Base-by-base conservation (phyloP, 1,140 invertebrate species). In the Argopecten irradians region DNA sequence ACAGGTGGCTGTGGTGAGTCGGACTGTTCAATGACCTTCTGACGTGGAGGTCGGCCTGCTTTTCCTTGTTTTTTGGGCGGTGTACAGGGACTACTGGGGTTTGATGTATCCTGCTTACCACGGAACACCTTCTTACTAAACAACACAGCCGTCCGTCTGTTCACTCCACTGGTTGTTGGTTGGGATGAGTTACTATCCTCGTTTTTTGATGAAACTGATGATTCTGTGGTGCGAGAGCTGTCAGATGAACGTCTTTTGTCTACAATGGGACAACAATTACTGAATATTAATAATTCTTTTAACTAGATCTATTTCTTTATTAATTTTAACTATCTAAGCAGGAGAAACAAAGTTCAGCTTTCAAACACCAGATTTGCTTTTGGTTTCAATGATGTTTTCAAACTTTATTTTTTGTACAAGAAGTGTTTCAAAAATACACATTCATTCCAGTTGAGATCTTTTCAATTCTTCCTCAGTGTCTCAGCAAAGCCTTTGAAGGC, bases 71-170 rank as follows among this genome's bases (percentile, higher is more conserved):
- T 82, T 34, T 86, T 55, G 82, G 92, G 55, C 33, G 89, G 89
- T 82, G 90, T 92, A 71, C 83, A 88, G 8, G 90, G 82, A 84
- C 82, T 82, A 86, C 88, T 89, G 19, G 89, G 86, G 28, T 86
- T 83, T 71, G 86, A 43, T 5, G 83, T 86, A 84, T 90, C 88
- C 32, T 90, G 88, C 35, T 88, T 87, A 55, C 90, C 89, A 86
- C 84, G 34, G 84, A 88, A 87, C n/a, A 97, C 97, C 95, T 98
- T 98, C 71, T 97, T 96, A 2, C 97, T 98, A 91, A 98, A 97
- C 8, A 98, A 94, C 46, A 98, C 97, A n/a, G 97, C 97, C 32
- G 97, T 98, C 93, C 98, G 96, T 83, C 98, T 96, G 95, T 98
- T 98, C 0, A 98, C 97, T 43, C 97, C 97, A 46, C 96, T 93